Evolutionary conservation across 2,797 vertebrate genomes (phyloP), one percentile per base, ranked within the genome.

Genomic region (Hydrophis major): DNA sequence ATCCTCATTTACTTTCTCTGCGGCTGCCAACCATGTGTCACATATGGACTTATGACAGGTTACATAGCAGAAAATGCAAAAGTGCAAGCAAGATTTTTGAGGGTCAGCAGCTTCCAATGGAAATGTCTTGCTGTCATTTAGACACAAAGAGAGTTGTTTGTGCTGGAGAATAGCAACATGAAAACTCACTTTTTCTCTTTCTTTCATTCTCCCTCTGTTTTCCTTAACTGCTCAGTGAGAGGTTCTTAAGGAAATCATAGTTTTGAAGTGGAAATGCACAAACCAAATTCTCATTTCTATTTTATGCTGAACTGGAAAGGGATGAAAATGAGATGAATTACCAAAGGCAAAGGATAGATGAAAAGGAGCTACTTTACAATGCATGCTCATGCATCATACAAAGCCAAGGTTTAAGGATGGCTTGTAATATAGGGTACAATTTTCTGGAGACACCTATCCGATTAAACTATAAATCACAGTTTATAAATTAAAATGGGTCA

Each of bases 121-220:
- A 93, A 63, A 53, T 57, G 89, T 89, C n/a, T 5, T 53, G 87
- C 66, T 92, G 92, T 91, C 93, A 32, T 93, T 92, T 89, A 89
- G 53, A 32, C 16, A 59, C 60, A 61, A 63, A 25, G 89, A 25
- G 27, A 89, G 55, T 13, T 66, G 74, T 60, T 92, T 37, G 16
- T 37, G 50, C 42, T 89, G 89, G 56, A 89, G 89, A 91, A 86
- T 55, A 20, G 89, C 50, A 66, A 27, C 2, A 20, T 28, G 1
- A 1, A n/a, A 42, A n/a, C 4, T 3, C 16, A 0, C 6, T 87
- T 20, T 42, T 14, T 63, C 61, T 63, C 25, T 25, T 22, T 25
- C 59, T 60, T 60, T 25, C 59, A 8, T 27, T n/a, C 6, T 16
- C 10, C 32, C 6, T 87, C 20, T 90, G 25, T 55, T 78, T 89